These are phyloP conservation scores for Neotoxoptera formosana DNA, from an alignment of 1,140 invertebrate species.

Conservation along the genomic window DNA sequence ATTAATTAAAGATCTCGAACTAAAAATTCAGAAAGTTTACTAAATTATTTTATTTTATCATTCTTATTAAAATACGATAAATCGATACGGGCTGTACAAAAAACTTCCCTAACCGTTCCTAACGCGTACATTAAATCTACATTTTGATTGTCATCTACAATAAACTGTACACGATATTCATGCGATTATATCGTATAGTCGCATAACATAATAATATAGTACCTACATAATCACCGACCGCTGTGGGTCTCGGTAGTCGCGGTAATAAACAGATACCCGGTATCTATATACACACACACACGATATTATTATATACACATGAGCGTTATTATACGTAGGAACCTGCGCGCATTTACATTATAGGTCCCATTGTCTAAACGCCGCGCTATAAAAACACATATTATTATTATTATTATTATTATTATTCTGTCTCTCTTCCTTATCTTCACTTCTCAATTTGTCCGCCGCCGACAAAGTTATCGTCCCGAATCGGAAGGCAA, in stretches of 20 bases:
- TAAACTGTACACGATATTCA: not conserved
- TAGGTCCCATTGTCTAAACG: slow-evolving; percentile 1
- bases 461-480: slow-evolving; percentile 55
- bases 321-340: not conserved
- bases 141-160: not conserved
- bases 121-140: not conserved
- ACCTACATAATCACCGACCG: not conserved
- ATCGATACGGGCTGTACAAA: not conserved
- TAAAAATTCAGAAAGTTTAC: not conserved
- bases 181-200: not conserved
- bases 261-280: not conserved
- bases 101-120: not conserved
- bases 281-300: not conserved
- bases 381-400: slow-evolving; percentile 22
- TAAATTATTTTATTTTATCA: not conserved
- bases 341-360: not conserved
- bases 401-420: not conserved
- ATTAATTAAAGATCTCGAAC: not conserved
- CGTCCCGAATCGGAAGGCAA: slow-evolving; percentile 26
- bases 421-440: not conserved
- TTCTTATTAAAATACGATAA: not conserved
- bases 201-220: not conserved
- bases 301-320: not conserved
- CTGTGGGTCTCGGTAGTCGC: not conserved
- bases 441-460: slow-evolving; percentile 35